phyloP scores from a whole-genome alignment of 2,113 vertebrate species.

The Cercocebus atys region DNA sequence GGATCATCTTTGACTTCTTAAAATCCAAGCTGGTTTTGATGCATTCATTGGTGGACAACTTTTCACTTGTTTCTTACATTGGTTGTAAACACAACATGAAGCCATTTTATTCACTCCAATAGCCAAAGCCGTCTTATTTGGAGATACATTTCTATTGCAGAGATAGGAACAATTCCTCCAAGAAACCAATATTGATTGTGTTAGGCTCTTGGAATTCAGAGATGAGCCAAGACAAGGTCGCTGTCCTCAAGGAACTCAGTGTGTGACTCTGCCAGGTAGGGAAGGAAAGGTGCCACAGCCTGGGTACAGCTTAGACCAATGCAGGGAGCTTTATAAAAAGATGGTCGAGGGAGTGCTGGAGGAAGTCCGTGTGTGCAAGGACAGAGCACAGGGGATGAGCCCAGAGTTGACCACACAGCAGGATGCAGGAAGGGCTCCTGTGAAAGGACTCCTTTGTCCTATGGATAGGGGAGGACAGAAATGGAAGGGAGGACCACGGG shows the following conservation, averaged over 20 bases:
- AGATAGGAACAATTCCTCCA: rapidly evolving
- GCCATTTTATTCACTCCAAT: rapidly evolving
- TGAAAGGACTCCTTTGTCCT: neutral
- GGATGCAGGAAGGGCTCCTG: neutral
- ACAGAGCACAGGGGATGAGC: neutral
- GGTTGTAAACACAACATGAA: neutral
- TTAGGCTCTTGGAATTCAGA: neutral
- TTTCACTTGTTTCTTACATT: neutral
- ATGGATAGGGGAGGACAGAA: rapidly evolving
- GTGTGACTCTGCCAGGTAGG: neutral
- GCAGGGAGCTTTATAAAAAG: neutral
- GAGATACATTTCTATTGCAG: neutral
- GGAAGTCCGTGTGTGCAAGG: rapidly evolving
- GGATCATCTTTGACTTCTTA: neutral
- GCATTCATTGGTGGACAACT: neutral
- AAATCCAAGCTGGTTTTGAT: neutral
- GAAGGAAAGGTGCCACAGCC: neutral
- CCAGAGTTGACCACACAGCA: rapidly evolving
- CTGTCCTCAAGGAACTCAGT: neutral
- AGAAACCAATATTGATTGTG: rapidly evolving
- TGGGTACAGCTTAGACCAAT: neutral
- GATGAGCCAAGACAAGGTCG: rapidly evolving
- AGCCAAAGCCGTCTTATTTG: neutral
- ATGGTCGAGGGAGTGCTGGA: rapidly evolving
- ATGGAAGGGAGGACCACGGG: neutral